phyloP scores from a whole-genome alignment of 2,113 vertebrate species.

The Synodontis membranacea region DNA sequence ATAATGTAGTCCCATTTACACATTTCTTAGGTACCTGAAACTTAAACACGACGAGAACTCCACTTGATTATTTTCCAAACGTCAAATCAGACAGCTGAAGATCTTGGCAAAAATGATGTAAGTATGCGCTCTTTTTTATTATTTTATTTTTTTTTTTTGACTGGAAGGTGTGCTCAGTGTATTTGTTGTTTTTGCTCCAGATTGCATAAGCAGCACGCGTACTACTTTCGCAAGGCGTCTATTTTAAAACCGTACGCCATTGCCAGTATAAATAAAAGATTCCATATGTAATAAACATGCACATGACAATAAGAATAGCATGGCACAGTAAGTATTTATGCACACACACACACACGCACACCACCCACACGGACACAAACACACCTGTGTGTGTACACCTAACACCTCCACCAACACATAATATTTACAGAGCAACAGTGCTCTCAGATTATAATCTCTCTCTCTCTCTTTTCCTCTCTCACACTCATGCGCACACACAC shows the following conservation, averaged over 20 bases:
- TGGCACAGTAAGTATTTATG: not conserved
- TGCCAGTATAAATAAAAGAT: not conserved
- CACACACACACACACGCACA: not conserved
- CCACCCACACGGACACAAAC: not conserved
- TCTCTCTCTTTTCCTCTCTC: not conserved
- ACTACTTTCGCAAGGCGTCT: not conserved
- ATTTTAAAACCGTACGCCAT: not conserved
- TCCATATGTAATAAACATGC: slow-evolving; percentile 4
- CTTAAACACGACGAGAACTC: not conserved
- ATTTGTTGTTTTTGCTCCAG: not conserved
- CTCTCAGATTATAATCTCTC: slow-evolving; percentile 24
- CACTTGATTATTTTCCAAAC: not conserved
- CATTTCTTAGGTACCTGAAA: not conserved
- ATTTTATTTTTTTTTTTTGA: not conserved
- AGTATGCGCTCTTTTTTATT: not conserved
- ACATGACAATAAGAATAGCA: not conserved
- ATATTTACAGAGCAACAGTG: slow-evolving; percentile 45
- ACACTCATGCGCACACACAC: slow-evolving; percentile 44
- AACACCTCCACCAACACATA: slow-evolving; percentile 18
- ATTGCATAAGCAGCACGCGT: not conserved
- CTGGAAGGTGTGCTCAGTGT: not conserved
- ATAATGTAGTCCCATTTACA: not conserved
- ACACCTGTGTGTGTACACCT: slow-evolving; percentile 8
- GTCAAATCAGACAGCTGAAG: too few species aligned
- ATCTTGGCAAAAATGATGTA: not conserved